Percentiles rank a stretch among this genome's conserved stretches.
phyloP scores from a whole-genome alignment of 1,140 invertebrate species.

The Dreissena rostriformis region DNA sequence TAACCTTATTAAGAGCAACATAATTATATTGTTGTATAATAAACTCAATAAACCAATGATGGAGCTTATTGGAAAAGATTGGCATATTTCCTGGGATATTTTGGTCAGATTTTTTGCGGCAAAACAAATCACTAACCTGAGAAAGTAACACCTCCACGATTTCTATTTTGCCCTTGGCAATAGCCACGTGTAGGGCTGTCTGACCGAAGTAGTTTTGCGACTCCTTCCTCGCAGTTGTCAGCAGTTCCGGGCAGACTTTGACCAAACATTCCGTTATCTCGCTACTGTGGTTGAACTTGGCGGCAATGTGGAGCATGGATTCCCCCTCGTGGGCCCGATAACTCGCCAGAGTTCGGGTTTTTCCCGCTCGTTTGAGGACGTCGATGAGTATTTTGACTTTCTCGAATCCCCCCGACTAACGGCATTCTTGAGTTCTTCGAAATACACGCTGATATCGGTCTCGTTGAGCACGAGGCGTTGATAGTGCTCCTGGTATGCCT shows the following conservation, averaged over 20 bases:
- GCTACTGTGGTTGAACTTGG: slow-evolving; percentile 50
- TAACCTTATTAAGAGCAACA: too few relatives aligned
- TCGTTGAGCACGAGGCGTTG: slow-evolving; percentile 24
- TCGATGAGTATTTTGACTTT: slow-evolving; percentile 38
- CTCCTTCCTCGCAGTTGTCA: slow-evolving; percentile 43
- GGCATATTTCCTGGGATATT: too few relatives aligned
- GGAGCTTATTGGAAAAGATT: too few relatives aligned
- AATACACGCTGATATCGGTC: slow-evolving; percentile 25
- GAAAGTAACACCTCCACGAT: slow-evolving; percentile 58
- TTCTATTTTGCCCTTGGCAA: slow-evolving; percentile 61
- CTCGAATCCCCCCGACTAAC: slow-evolving; percentile 27
- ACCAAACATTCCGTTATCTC: slow-evolving; percentile 51
- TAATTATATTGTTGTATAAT: too few relatives aligned
- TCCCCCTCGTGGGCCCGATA: slow-evolving; percentile 46
- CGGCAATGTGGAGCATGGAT: slow-evolving; percentile 53
- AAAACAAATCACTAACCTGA: too few relatives aligned
- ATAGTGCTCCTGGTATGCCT: slow-evolving; percentile 46
- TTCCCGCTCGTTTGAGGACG: slow-evolving; percentile 31
- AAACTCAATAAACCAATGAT: too few relatives aligned
- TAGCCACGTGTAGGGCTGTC: slow-evolving; percentile 62
- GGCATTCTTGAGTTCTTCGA: slow-evolving; percentile 24
- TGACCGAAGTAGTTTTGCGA: slow-evolving; percentile 61
- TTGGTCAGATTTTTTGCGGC: too few relatives aligned
- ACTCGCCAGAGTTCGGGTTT: slow-evolving; percentile 7
- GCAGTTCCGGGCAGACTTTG: slow-evolving; percentile 48